phyloP scores from a whole-genome alignment of 2,113 vertebrate genomes.

The Plestiodon gilberti region DNA sequence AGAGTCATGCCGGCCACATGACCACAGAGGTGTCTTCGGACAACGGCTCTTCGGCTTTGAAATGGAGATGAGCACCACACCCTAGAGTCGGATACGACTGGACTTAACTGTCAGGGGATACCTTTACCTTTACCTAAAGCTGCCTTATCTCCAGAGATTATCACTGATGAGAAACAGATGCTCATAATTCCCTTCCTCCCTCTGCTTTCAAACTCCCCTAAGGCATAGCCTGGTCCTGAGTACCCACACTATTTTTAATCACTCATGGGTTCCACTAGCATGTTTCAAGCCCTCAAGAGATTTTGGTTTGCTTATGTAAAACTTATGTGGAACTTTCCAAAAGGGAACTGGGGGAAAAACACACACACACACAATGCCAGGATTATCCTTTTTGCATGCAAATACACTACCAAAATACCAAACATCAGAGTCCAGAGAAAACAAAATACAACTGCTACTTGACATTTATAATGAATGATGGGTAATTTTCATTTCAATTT shows the following conservation, averaged over 20 bases:
- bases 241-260: conserved; percentile 4
- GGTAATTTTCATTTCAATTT: conserved; percentile 2
- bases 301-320: conserved; percentile 26
- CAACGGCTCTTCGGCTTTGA: no score
- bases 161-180: not conserved
- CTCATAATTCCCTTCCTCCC: not conserved
- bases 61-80: no score
- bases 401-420: not conserved
- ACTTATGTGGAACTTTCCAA: not conserved
- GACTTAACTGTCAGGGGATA: no score
- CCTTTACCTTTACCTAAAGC: no score
- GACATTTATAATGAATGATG: not conserved
- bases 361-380: not conserved
- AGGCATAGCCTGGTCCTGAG: not conserved
- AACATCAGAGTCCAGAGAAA: not conserved
- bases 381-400: not conserved
- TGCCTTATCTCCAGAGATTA: not conserved
- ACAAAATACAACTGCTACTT: not conserved
- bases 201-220: not conserved
- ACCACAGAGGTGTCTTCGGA: no score
- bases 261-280: not conserved
- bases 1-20: no score
- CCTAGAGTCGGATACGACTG: no score
- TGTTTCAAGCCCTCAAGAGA: not conserved
- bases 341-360: not conserved